Evolutionary conservation across 1,140 invertebrate species (phyloP).

Genomic region (Ylistrum balloti): DNA sequence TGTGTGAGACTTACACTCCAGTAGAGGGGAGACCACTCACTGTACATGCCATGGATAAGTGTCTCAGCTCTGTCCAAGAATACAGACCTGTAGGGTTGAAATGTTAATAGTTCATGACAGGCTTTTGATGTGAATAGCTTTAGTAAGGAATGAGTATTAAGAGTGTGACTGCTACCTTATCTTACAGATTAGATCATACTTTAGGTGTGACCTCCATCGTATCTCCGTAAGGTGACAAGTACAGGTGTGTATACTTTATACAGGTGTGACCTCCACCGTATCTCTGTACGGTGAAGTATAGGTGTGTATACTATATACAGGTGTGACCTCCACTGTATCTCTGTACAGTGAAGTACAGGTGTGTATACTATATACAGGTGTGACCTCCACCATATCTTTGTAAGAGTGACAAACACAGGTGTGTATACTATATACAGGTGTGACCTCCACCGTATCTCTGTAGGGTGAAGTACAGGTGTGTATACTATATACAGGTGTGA

Average conservation of each 20-base stretch:
- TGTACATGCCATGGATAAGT: constrained; percentile 72
- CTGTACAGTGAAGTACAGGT: neutral
- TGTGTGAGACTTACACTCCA: constrained; percentile 71
- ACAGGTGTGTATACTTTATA: neutral
- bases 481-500: neutral
- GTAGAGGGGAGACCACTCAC: constrained; percentile 73
- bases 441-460: neutral
- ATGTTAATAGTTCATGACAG: neutral
- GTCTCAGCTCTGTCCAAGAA: constrained; percentile 60
- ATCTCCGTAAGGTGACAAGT: neutral
- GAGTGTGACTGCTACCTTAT: neutral
- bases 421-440: neutral
- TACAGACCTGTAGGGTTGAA: constrained; percentile 46
- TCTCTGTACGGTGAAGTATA: no score
- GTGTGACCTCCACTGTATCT: neutral
- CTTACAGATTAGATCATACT: neutral
- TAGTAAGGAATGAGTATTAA: neutral
- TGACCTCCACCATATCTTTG: neutral
- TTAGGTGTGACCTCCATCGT: neutral
- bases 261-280: neutral
- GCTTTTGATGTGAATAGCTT: neutral
- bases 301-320: neutral
- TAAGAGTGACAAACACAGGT: neutral
- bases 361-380: neutral
- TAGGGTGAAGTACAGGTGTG: neutral